These are phyloP conservation scores for Xanthorhoe designata DNA, from an alignment of 2,888 invertebrate species.

Conservation along the genomic window DNA sequence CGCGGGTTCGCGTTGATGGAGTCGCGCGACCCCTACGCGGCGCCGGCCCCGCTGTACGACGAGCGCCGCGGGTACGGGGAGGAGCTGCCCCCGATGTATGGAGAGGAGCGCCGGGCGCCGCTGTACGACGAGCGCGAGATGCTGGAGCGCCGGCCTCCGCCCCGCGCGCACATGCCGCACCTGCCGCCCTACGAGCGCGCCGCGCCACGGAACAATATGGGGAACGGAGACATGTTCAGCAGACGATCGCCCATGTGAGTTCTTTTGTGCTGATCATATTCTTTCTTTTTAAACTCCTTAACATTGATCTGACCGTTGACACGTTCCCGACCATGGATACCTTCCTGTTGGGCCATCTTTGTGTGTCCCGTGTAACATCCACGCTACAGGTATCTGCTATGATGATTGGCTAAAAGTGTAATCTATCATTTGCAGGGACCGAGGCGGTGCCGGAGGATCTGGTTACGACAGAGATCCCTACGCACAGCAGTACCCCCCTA, in stretches of 20 bases:
- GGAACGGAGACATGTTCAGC: conserved; percentile 81
- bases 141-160: conserved; percentile 67
- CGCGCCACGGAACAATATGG: conserved; percentile 67
- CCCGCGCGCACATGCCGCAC: conserved; percentile 57
- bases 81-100: conserved; percentile 52
- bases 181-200: conserved; percentile 67
- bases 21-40: conserved; percentile 70
- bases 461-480: conserved; percentile 82
- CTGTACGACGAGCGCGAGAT: conserved; percentile 74
- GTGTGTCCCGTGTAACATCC: too few species aligned
- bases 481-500: conserved; percentile 78
- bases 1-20: conserved; percentile 78
- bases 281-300: too few species aligned
- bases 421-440: conserved; percentile 63
- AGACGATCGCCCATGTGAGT: conserved; percentile 77
- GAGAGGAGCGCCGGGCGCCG: conserved; percentile 65
- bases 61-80: conserved; percentile 40
- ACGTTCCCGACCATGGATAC: too few species aligned
- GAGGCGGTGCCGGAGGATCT: conserved; percentile 67
- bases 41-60: conserved; percentile 60
- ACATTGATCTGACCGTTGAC: too few species aligned
- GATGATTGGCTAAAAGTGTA: too few species aligned
- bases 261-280: not conserved
- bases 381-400: too few species aligned
- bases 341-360: too few species aligned